phyloP scores from a whole-genome alignment of 2,797 vertebrate genomes.

The Hirundo rustica region DNA sequence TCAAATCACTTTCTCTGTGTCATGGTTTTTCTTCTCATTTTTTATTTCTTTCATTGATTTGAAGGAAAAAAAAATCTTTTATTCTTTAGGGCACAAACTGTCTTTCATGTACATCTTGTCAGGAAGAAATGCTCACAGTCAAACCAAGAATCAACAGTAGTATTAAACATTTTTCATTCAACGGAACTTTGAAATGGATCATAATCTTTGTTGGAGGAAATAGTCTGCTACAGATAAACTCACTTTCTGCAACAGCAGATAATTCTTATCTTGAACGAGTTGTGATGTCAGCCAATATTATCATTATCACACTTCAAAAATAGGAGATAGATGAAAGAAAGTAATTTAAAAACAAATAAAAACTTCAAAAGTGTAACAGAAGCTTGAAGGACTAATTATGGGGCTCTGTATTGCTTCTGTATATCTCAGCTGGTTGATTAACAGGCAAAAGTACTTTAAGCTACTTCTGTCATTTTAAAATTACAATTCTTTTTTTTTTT shows the following conservation, averaged over 20 bases:
- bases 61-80: background rate
- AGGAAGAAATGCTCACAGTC: background rate
- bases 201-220: background rate
- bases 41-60: background rate
- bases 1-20: background rate
- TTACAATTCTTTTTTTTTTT: background rate
- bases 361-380: background rate
- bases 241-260: slow-evolving; percentile 8
- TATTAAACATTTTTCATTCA: background rate
- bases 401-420: background rate
- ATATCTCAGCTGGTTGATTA: background rate
- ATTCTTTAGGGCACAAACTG: background rate
- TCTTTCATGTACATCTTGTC: background rate
- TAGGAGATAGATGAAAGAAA: slow-evolving; percentile 5
- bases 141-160: background rate
- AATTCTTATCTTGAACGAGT: slow-evolving; percentile 40
- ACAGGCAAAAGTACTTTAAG: background rate
- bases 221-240: background rate
- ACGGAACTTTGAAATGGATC: slow-evolving; percentile 13
- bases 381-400: slow-evolving; percentile 1
- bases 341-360: slow-evolving; percentile 45
- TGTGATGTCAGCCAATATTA: slow-evolving; percentile 33
- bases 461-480: background rate
- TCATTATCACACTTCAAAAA: slow-evolving; percentile 31
- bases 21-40: background rate